A percentile compares a stretch with the other conserved stretches of the same genome.
These are phyloP conservation scores for Ancistrus triradiatus DNA, from an alignment of 2,113 vertebrate genomes.

Conservation along the genomic window DNA sequence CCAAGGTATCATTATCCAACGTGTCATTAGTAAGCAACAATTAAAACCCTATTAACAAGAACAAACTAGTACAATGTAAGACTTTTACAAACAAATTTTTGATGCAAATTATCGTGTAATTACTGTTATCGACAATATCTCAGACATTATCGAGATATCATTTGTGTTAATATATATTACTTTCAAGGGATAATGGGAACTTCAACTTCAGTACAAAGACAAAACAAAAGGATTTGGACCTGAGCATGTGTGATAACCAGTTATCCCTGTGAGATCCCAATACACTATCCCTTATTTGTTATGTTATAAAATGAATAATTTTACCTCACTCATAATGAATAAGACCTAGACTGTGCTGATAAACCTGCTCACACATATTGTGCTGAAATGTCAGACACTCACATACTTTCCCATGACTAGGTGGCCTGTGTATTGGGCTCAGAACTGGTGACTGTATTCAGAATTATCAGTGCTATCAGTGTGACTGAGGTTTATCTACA, in stretches of 20 bases:
- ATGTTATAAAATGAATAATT: neutral
- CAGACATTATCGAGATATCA: too few species aligned
- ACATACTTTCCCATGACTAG: neutral
- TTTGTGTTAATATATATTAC: too few species aligned
- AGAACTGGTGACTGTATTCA: too few species aligned
- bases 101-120: too few species aligned
- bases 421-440: neutral
- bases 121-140: too few species aligned
- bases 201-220: conserved; percentile 55
- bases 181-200: conserved; percentile 4
- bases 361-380: neutral
- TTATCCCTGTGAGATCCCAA: conserved; percentile 49
- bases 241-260: too few species aligned
- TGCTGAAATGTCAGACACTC: neutral
- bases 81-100: too few species aligned
- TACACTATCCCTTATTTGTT: conserved; percentile 21
- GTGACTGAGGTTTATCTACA: conserved; percentile 40
- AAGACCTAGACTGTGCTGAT: neutral
- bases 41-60: too few species aligned
- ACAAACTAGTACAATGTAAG: too few species aligned
- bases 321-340: neutral
- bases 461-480: conserved; percentile 19
- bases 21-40: too few species aligned
- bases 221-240: conserved; percentile 67
- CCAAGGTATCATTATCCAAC: too few species aligned